Base-by-base conservation (phyloP, 1,140 invertebrate species). In the Notospermus geniculatus region DNA sequence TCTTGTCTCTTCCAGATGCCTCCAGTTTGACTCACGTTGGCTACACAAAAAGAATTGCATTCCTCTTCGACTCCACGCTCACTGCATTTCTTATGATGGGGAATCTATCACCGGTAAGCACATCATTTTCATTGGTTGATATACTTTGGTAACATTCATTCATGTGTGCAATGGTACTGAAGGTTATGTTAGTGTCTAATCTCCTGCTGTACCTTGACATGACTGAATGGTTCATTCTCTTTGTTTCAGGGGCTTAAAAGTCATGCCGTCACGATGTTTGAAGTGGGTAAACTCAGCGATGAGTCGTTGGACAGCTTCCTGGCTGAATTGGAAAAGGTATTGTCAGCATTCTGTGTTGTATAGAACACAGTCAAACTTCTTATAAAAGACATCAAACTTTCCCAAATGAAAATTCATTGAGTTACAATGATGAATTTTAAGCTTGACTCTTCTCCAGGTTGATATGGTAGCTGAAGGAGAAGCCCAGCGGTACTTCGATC, bases 61-160 rank as follows among this genome's bases (percentile, higher is more conserved):
- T 98, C 70, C 80, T 97, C 0, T 97, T 95, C 78, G 95, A 98
- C 80, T 97, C 95, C 0, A 95, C 93, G 0, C 81, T 97, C 2
- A 95, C 95, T 1, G 95, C 95, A 0, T 97, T 95, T 79, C 85
- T 98, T 0, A 98, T 98, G 95, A 97, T 98, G 95, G 95, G 95
- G 0, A 98, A 98, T 80, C 82, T 97, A 19, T 95, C 93, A 36
- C 91, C 91, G 28, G 89, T 91, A 80, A 73, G 76, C 60, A 15
- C 13, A 60, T 15, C 23, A 19, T 74, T 52, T 52, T 41, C 27
- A 41, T 25, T 30, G 30, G 17, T 15, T 25, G 1, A 11, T 59
- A 23, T 32, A 17, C 2, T 45, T 59, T 36, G 61, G 54, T 19
- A 59, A 7, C 22, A 9, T 59, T 54, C 2, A 22, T 63, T 65